Base-by-base conservation (phyloP, 2,113 vertebrate species). In the Electrona antarctica region DNA sequence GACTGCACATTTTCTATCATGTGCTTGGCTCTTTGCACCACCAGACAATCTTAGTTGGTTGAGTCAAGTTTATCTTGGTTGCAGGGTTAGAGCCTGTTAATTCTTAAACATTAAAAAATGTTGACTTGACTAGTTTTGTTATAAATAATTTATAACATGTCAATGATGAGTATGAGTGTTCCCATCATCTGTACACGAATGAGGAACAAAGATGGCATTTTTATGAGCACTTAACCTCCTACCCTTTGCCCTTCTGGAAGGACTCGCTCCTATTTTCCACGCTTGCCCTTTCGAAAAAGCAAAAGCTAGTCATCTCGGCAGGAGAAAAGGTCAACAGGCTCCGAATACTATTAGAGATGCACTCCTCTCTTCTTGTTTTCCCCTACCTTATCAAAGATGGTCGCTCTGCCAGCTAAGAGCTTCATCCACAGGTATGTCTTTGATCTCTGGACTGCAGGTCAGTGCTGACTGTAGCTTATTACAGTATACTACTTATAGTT, bases 281-380 rank as follows among this genome's bases (percentile, higher is more conserved):
- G 73, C 51, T 45, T 92, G 82, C 77, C 85, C 90, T 91, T 92
- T 90, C 82, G 87, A 75, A 80, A 73, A 69, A 72, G 66, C 71
- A 67, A 85, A 84, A 82, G 60, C 75, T 76, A 75, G 72, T 60
- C 55, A 80, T 84, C 73, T 78, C 69, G 74, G 63, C 75, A 67
- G 8, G 11, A 45, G 46, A 91, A 91, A 41, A 92, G 88, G 88
- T 91, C 88, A 90, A 73, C n/a, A 7, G 46, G 66, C 76, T 80
- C 72, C 74, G 68, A 74, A 80, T 80, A 81, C 71, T 76, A 85
- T 85, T 81, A 80, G 64, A 59, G 52, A 71, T 77, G 61, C 60
- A 41, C 71, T 69, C 48, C 54, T 67, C 71, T 56, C 56, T 7
- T 15, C 55, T 69, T 49, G 48, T 48, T 58, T 54, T 59, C 64